Evolutionary conservation across 2,113 vertebrate genomes (phyloP).

Genomic region (Platysteira castanea): DNA sequence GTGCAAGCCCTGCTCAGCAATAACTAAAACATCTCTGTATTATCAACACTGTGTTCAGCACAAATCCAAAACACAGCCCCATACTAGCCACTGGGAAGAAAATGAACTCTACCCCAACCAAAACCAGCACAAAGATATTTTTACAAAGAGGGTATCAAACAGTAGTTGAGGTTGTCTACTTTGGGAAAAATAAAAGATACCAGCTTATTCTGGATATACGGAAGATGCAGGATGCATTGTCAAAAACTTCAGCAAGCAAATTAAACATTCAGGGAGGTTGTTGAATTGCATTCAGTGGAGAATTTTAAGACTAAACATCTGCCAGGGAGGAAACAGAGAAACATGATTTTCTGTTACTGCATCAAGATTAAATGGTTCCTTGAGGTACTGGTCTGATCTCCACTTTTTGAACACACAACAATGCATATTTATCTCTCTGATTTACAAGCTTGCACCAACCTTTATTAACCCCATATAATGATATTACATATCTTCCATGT

Average conservation of each 20-base stretch:
- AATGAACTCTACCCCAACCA: not conserved
- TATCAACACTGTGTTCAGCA: too few species aligned
- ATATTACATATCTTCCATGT: not conserved
- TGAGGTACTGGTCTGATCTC: not conserved
- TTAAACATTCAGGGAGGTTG: not conserved
- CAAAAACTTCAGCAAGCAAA: not conserved
- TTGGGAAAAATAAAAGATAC: not conserved
- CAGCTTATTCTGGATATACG: not conserved
- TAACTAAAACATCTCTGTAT: too few species aligned
- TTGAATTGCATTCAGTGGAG: not conserved
- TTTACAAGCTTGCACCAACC: not conserved
- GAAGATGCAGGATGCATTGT: not conserved
- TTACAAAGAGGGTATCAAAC: not conserved
- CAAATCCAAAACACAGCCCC: too few species aligned
- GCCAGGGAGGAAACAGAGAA: not conserved
- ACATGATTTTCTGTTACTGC: not conserved
- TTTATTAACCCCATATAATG: not conserved
- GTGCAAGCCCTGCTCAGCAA: too few species aligned
- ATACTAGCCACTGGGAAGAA: not conserved
- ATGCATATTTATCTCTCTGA: not conserved
- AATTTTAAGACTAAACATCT: not conserved
- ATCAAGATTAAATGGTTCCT: not conserved
- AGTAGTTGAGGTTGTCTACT: not conserved
- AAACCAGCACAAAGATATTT: not conserved
- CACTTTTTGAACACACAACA: not conserved